Evolutionary conservation across 2,888 invertebrate species (phyloP), one percentile per base, ranked within the genome.

Genomic region (Galeopsomyia nigrocyanea): DNA sequence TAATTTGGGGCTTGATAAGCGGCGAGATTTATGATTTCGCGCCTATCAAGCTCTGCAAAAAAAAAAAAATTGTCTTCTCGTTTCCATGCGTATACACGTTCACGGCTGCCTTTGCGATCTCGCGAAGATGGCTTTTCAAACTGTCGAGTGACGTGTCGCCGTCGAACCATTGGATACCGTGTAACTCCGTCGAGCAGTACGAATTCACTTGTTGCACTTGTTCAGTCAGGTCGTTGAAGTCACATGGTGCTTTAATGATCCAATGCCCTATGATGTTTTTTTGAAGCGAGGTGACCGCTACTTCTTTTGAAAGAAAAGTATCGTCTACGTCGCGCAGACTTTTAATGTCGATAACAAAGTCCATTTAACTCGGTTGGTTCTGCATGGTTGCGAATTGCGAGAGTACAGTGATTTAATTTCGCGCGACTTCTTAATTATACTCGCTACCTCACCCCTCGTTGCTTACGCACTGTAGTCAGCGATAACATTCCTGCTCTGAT

Each of bases 401-500:
- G n/a, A n/a, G n/a, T n/a, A n/a, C n/a, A n/a, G n/a, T n/a, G n/a
- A n/a, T n/a, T n/a, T n/a, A n/a, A n/a, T n/a, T n/a, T n/a, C n/a
- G n/a, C n/a, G n/a, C n/a, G n/a, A n/a, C n/a, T n/a, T n/a, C n/a
- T n/a, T n/a, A n/a, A n/a, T n/a, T n/a, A n/a, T n/a, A n/a, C n/a
- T n/a, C n/a, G n/a, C n/a, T n/a, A n/a, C n/a, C n/a, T n/a, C n/a
- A n/a, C n/a, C n/a, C n/a, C n/a, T n/a, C n/a, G n/a, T n/a, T n/a
- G n/a, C 9, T 58, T 67, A 55, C 16, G 31, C 49, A 6, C 57
- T 21, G 56, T 62, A 73, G 17, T 57, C 62, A 0, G 51, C 22
- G 10, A 64, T 51, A 14, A 60, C 63, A 39, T 71, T 67, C n/a
- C 68, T 47, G 6, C 21, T 61, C 10, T 77, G n/a, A n/a, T n/a